Conservation (phyloP, 2,113 vertebrate species). For the Charina bottae region DNA sequence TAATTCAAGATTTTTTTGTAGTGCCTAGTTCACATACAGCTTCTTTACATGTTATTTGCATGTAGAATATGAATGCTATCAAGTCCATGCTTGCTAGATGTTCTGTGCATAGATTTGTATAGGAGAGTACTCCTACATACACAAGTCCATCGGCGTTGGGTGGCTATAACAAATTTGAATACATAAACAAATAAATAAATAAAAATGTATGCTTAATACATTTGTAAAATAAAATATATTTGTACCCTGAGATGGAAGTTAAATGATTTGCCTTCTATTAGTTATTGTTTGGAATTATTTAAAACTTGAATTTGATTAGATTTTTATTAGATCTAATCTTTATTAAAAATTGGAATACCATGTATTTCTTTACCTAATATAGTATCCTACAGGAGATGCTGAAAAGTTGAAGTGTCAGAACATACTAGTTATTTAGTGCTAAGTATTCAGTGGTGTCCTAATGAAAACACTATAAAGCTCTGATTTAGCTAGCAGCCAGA, state of each 20-base stretch:
- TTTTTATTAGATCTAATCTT: not conserved
- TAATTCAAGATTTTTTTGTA: not conserved
- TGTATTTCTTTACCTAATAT: not conserved
- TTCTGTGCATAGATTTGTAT: no score
- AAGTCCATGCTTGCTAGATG: no score
- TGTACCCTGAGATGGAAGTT: rapidly evolving
- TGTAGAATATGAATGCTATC: no score
- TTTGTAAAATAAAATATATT: not conserved
- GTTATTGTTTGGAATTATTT: rapidly evolving
- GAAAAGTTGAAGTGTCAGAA: not conserved
- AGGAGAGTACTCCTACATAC: no score
- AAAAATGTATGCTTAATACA: no score
- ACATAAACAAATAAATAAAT: no score
- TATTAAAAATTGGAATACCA: not conserved
- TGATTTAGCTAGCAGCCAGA: not conserved
- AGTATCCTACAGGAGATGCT: not conserved
- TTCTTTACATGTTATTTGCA: no score
- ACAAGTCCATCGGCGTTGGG: no score
- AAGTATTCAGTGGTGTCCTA: not conserved
- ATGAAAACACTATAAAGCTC: not conserved
- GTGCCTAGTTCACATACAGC: not conserved
- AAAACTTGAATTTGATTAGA: not conserved
- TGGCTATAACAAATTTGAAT: no score
- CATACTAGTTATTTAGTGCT: not conserved
- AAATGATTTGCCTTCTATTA: not conserved